phyloP scores from a whole-genome alignment of 2,797 vertebrate species.

The Rhabdophis nuchalis region DNA sequence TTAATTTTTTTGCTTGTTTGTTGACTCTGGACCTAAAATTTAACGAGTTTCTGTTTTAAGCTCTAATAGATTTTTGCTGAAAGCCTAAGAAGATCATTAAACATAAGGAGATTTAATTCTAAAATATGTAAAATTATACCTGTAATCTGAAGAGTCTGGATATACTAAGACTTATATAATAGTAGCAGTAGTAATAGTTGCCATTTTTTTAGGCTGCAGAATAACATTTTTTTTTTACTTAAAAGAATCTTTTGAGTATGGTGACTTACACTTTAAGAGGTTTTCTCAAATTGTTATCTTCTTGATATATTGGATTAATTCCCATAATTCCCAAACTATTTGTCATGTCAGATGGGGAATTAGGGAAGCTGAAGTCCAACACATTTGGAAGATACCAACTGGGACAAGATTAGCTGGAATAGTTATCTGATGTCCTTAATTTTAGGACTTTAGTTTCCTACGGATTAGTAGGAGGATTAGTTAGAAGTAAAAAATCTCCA shows the following conservation, averaged over 20 bases:
- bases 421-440: not conserved
- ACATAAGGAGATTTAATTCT: not conserved
- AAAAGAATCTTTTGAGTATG: not conserved
- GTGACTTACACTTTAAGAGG: not conserved
- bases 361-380: not conserved
- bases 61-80: not conserved
- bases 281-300: not conserved
- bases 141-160: not conserved
- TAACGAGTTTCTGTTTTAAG: not conserved
- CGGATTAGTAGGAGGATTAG: not conserved
- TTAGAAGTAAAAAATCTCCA: not conserved
- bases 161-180: not conserved
- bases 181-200: not conserved
- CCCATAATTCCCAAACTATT: not conserved
- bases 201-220: not conserved
- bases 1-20: not conserved
- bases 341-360: not conserved
- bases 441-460: not conserved
- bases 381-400: not conserved
- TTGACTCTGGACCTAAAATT: not conserved
- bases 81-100: not conserved
- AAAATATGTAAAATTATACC: not conserved
- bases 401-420: not conserved
- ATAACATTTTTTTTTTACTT: not conserved
- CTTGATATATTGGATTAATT: not conserved